A percentile compares a stretch with the other conserved stretches of the same genome.
These are phyloP conservation scores for Terrapene triunguis DNA, from an alignment of 2,113 vertebrate genomes.

Conservation along the genomic window DNA sequence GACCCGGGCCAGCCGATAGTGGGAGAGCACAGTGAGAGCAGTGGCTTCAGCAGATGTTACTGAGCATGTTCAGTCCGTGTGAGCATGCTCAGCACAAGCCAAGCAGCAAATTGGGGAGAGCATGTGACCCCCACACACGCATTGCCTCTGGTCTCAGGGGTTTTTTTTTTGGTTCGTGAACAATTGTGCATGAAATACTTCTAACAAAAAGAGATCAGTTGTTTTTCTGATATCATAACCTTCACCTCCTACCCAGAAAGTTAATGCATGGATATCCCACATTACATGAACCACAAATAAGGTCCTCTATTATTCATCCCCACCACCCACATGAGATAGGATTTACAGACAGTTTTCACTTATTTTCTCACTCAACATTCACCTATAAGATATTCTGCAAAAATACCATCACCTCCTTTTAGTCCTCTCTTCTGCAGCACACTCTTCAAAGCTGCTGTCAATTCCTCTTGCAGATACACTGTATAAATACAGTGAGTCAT, in stretches of 20 bases:
- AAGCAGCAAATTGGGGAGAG: background rate
- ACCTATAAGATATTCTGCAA: background rate
- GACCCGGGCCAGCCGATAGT: too few species aligned
- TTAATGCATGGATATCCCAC: background rate
- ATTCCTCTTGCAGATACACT: background rate
- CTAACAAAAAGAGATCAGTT: background rate
- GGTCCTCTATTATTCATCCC: background rate
- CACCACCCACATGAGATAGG: background rate
- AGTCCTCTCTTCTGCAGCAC: background rate
- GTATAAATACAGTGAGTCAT: conserved; percentile 15
- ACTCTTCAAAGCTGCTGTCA: background rate
- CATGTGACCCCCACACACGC: background rate
- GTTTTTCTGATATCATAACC: background rate
- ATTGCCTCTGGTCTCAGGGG: background rate
- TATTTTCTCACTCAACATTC: background rate
- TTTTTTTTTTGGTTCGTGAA: background rate
- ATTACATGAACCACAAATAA: background rate
- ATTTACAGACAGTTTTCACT: background rate
- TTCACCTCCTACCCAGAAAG: background rate
- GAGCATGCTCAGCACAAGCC: background rate
- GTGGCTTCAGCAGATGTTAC: background rate
- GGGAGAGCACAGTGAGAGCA: background rate
- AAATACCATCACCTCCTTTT: background rate
- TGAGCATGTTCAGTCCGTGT: background rate
- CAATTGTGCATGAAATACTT: background rate